These are phyloP conservation scores for Axis porcinus DNA, from an alignment of 2,113 vertebrate genomes.

Conservation along the genomic window DNA sequence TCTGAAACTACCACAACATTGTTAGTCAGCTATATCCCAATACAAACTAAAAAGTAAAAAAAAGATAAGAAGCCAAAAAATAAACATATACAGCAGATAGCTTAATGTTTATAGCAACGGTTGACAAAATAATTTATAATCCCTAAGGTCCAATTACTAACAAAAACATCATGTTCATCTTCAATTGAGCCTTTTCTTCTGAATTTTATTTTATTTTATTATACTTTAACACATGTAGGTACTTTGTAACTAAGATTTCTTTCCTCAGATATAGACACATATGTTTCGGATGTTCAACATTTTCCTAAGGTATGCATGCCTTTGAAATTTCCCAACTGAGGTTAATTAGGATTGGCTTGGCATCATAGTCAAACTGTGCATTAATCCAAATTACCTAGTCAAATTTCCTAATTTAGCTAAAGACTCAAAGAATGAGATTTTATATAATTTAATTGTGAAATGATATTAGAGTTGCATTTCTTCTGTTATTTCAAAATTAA, in stretches of 20 bases:
- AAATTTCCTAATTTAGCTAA: slow-evolving; percentile 15
- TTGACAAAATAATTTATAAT: background rate
- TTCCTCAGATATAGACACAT: background rate
- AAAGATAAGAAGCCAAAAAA: background rate
- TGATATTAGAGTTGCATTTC: background rate
- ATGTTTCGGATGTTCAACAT: background rate
- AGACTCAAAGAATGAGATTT: background rate
- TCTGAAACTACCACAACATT: background rate
- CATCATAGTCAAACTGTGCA: background rate
- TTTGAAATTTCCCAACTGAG: background rate
- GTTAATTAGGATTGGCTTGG: slow-evolving; percentile 3
- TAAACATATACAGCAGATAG: background rate
- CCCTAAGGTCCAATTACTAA: background rate
- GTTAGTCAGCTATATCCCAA: background rate
- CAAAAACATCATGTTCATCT: background rate
- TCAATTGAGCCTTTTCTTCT: background rate
- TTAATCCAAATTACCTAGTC: background rate
- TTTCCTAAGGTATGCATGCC: background rate
- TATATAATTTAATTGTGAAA: background rate
- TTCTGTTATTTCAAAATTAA: background rate
- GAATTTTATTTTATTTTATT: background rate
- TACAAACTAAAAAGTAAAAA: background rate
- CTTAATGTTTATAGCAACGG: background rate
- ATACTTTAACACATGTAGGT: background rate
- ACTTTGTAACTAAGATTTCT: background rate